A percentile compares a stretch with the other conserved stretches of the same genome.
Evolutionary conservation across 2,797 vertebrate species (phyloP).

Genomic region (Phalanger gymnotis): DNA sequence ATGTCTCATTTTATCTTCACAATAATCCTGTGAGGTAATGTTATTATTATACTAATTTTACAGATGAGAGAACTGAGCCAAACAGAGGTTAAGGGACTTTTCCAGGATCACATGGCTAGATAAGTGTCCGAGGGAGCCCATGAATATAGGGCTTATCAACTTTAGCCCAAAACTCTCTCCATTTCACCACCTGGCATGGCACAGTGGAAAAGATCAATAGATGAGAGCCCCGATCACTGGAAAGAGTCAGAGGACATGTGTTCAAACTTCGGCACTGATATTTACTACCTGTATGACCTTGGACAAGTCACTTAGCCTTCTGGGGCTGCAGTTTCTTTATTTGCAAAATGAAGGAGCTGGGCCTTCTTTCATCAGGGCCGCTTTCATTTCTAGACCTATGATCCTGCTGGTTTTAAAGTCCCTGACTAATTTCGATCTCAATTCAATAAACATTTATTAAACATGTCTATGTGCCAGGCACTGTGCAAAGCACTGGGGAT

Average conservation of each 20-base stretch:
- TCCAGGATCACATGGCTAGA: neutral
- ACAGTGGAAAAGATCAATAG: neutral
- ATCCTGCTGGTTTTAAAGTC: neutral
- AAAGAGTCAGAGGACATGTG: neutral
- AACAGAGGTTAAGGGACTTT: neutral
- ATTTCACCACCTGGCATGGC: neutral
- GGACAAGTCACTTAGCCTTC: neutral
- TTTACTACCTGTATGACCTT: neutral
- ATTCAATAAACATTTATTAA: neutral
- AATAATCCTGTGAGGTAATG: neutral
- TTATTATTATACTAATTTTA: neutral
- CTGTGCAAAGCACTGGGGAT: neutral
- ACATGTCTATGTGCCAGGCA: neutral
- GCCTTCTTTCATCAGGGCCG: neutral
- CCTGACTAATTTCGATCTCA: neutral
- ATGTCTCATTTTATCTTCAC: neutral
- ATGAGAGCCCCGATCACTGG: neutral
- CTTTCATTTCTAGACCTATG: neutral
- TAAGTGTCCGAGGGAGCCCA: neutral
- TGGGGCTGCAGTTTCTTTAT: neutral
- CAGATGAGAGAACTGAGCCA: neutral
- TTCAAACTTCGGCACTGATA: neutral
- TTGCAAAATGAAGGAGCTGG: neutral
- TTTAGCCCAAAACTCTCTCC: neutral
- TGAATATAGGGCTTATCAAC: neutral